These are phyloP conservation scores for Muscicapa comitata DNA, from an alignment of 2,797 vertebrate genomes.

Conservation along the genomic window DNA sequence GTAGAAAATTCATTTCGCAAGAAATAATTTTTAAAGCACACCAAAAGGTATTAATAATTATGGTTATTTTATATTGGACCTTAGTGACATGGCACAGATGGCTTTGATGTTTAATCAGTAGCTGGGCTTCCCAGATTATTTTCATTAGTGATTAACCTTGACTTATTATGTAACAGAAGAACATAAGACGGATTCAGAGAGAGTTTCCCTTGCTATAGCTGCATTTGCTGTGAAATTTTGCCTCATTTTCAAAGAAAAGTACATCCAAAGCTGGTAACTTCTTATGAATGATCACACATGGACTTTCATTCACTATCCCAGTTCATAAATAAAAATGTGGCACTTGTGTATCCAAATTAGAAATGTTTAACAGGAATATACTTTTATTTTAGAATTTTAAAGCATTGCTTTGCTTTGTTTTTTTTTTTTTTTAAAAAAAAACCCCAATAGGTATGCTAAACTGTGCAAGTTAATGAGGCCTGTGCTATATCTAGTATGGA, in stretches of 20 bases:
- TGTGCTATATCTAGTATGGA: background rate
- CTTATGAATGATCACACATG: background rate
- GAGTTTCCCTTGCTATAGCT: background rate
- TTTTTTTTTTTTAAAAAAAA: background rate
- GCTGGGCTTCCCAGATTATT: background rate
- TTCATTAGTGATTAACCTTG: slow-evolving; percentile 31
- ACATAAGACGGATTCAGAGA: background rate
- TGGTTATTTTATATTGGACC: background rate
- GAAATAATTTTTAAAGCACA: slow-evolving; percentile 28
- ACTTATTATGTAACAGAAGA: slow-evolving; percentile 22
- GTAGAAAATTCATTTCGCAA: slow-evolving; percentile 26
- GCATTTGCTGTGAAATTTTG: background rate
- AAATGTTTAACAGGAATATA: background rate
- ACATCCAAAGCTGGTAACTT: background rate
- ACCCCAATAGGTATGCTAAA: accelerated
- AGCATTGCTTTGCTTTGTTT: background rate
- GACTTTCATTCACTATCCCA: background rate
- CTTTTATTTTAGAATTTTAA: background rate
- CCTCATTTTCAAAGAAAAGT: background rate
- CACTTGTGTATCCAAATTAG: background rate
- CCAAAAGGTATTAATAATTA: slow-evolving; percentile 6
- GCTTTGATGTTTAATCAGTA: slow-evolving; percentile 22
- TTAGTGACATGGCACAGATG: background rate
- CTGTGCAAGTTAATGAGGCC: background rate
- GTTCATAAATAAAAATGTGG: background rate